Evolutionary conservation across 2,113 vertebrate species (phyloP).

Genomic region (Callospermophilus lateralis): DNA sequence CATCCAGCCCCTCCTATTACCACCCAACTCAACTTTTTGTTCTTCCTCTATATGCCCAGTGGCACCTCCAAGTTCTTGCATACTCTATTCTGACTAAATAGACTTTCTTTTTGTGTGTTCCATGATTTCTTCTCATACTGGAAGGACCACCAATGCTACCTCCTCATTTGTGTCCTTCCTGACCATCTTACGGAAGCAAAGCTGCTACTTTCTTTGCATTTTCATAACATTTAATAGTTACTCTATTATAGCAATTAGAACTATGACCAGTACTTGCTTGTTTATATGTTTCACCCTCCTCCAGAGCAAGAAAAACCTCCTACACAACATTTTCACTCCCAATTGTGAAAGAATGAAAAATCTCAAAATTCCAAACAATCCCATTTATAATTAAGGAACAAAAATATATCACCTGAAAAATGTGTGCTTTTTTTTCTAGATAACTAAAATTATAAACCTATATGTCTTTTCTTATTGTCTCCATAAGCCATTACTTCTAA

Average conservation of each 20-base stretch:
- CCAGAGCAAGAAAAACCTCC: not conserved
- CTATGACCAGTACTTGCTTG: not conserved
- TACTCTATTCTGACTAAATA: not conserved
- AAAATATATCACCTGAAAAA: not conserved
- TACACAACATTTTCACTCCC: not conserved
- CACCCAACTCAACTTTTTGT: not conserved
- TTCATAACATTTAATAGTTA: not conserved
- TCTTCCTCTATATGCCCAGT: not conserved
- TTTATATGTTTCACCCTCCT: not conserved
- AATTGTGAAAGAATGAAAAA: not conserved
- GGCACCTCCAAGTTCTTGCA: not conserved
- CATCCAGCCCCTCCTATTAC: not conserved
- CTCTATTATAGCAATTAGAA: not conserved
- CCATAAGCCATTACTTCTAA: not conserved
- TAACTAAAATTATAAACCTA: not conserved
- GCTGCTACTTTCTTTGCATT: not conserved
- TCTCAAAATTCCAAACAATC: constrained; percentile 7
- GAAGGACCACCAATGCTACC: not conserved
- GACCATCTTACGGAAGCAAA: not conserved
- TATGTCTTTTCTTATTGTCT: not conserved
- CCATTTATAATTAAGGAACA: not conserved
- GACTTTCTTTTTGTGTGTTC: not conserved
- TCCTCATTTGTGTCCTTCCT: not conserved
- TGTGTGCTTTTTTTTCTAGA: not conserved
- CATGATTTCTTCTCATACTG: not conserved